Evolutionary conservation across 37 sponge, comb jelly and placozoan species (phyloP), one percentile per base, ranked within the genome.

Genomic region (Hexactinellida sp.): DNA sequence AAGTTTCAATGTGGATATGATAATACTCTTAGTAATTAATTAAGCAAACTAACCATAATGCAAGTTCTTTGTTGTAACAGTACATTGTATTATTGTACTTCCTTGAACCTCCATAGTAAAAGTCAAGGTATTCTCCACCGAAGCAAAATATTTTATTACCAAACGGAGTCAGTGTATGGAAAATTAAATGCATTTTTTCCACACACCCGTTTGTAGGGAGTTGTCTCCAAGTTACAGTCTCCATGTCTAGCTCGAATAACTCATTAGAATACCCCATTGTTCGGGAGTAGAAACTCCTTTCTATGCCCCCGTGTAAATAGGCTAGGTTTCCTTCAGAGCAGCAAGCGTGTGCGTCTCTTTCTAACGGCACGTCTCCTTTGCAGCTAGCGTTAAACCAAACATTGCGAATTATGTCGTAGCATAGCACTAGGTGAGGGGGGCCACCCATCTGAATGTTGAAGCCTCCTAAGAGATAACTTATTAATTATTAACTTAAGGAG

Each of bases 111-210:
- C 76, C 76, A 23, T 32, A 63, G 13, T 63, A 63, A n/a, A 32
- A 63, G 30, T 63, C 76, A n/a, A 63, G 76, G 13, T 63, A 63
- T 63, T 63, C 76, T 1, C 76, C 76, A 5, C 76, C 76, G 30
- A 63, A 63, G 34, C 76, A 63, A 23, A 63, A 63, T 63, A 63
- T 63, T 63, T 63, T 63, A 63, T 63, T 63, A 10, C 76, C 76
- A n/a, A 63, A 63, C 30, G 76, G 76, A 63, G 76, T 63, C 76
- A 63, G 76, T 63, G 76, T 63, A 63, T 63, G 76, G 76, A 63
- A 63, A 63, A 63, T 63, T n/a, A 63, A 63, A 63, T 63, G 76
- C 25, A 63, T 7, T 23, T 63, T 63, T 25, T 32, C 76, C 3
- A 28, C 76, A 63, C 76, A 63, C 28, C 76, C 76, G 13, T 10